phyloP scores from a whole-genome alignment of 2,888 invertebrate species.

The Aplocera efformata region DNA sequence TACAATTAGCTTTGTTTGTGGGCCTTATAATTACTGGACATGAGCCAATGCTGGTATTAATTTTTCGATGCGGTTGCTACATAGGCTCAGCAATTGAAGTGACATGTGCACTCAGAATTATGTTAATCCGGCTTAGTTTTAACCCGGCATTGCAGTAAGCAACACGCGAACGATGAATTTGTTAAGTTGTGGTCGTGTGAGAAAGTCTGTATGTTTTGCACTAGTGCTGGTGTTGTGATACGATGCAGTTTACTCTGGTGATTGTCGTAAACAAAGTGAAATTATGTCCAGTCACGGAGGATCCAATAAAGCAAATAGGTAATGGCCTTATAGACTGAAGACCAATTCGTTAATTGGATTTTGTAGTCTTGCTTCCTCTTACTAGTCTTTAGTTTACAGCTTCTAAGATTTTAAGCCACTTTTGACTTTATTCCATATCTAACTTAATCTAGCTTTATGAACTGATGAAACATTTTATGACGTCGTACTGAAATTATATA shows the following conservation, averaged over 20 bases:
- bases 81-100: conserved; percentile 61
- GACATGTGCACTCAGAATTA: conserved; percentile 53
- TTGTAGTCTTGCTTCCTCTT: not conserved
- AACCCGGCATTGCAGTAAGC: conserved; percentile 56
- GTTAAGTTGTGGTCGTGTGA: conserved; percentile 60
- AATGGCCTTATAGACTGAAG: conserved; percentile 22
- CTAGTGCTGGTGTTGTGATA: conserved; percentile 49
- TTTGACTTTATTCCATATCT: not conserved
- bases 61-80: conserved; percentile 55
- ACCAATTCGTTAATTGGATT: conserved; percentile 2
- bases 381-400: no score
- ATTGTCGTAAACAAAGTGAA: conserved; percentile 74
- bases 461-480: conserved; percentile 9
- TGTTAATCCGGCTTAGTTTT: conserved; percentile 72
- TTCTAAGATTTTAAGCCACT: not conserved
- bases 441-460: conserved; percentile 13
- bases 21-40: conserved; percentile 62
- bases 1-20: conserved; percentile 73
- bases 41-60: conserved; percentile 61
- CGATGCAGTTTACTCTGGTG: conserved; percentile 76
- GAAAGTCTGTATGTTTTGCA: conserved; percentile 49
- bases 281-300: conserved; percentile 67
- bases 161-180: conserved; percentile 71
- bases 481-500: not conserved
- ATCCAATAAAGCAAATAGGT: conserved; percentile 66